These are phyloP conservation scores for Xestia c-nigrum DNA, from an alignment of 2,888 invertebrate genomes.

Conservation along the genomic window DNA sequence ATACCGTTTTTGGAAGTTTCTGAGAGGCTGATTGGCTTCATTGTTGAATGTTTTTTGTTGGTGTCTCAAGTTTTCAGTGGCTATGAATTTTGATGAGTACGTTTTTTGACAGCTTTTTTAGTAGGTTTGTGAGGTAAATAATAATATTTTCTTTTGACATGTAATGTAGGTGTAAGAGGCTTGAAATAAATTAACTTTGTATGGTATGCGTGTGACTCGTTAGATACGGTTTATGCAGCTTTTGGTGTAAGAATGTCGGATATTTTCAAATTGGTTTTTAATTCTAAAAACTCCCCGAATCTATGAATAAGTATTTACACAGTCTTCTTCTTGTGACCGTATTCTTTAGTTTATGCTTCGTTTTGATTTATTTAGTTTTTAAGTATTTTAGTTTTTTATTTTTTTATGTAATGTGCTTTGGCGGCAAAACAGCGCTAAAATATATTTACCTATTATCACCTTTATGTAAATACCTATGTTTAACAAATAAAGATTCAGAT, in stretches of 20 bases:
- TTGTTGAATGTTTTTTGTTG: slow-evolving; percentile 85
- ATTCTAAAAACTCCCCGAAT: background rate
- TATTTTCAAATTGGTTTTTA: background rate
- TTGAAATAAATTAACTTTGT: slow-evolving; percentile 11
- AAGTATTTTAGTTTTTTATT: no score
- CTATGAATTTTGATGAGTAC: slow-evolving; percentile 74
- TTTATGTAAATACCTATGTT: no score
- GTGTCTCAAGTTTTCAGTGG: slow-evolving; percentile 77
- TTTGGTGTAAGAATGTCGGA: background rate
- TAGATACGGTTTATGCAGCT: background rate
- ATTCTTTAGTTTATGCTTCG: no score
- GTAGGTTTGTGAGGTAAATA: slow-evolving; percentile 23
- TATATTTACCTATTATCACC: no score
- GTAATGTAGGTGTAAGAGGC: slow-evolving; percentile 4
- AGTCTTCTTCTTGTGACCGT: background rate
- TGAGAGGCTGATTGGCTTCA: slow-evolving; percentile 83
- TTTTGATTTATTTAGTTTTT: no score
- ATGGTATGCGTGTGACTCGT: background rate
- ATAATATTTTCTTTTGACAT: slow-evolving; percentile 21
- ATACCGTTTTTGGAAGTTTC: slow-evolving; percentile 82
- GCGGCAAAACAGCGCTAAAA: no score
- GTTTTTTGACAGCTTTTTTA: slow-evolving; percentile 57
- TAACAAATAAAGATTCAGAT: no score
- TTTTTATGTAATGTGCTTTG: no score
- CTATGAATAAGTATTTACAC: background rate